phyloP scores from a whole-genome alignment of 2,113 vertebrate genomes.

The Albula goreensis region DNA sequence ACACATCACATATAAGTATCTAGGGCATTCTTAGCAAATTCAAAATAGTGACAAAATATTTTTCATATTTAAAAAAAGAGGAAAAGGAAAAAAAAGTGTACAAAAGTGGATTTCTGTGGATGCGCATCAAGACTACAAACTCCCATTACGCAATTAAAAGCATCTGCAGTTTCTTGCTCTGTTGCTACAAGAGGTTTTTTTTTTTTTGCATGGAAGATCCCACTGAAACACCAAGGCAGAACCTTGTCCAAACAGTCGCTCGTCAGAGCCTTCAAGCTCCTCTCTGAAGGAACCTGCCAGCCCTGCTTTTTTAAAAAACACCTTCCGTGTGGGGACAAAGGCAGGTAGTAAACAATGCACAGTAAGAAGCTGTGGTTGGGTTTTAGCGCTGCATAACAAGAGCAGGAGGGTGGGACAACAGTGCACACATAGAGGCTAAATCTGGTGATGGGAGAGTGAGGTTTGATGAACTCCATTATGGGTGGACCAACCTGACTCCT shows the following conservation, averaged over 20 bases:
- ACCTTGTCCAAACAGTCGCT: slow-evolving; percentile 33
- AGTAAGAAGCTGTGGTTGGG: slow-evolving; percentile 29
- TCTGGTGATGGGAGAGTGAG: too few species aligned
- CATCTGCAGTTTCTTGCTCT: neutral
- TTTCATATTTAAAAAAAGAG: neutral
- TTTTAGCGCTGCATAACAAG: slow-evolving; percentile 26
- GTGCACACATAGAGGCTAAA: slow-evolving; percentile 64
- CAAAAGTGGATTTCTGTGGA: slow-evolving; percentile 2
- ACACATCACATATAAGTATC: neutral
- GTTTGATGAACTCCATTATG: too few species aligned
- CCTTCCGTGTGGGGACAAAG: slow-evolving; percentile 36
- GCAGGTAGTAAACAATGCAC: slow-evolving; percentile 28
- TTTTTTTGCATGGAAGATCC: slow-evolving; percentile 11
- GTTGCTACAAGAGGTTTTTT: neutral
- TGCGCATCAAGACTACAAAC: neutral
- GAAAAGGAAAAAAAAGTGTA: neutral
- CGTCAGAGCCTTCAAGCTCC: slow-evolving; percentile 49
- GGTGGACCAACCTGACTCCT: too few species aligned
- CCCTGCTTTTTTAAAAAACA: slow-evolving; percentile 22
- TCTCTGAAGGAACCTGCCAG: slow-evolving; percentile 64
- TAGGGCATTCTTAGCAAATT: neutral
- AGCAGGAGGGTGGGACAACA: neutral
- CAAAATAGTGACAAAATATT: slow-evolving; percentile 9
- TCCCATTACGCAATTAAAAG: neutral
- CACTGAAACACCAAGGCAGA: slow-evolving; percentile 2